A percentile compares a stretch with the other conserved stretches of the same genome.
Evolutionary conservation across 1,140 invertebrate genomes (phyloP).

Genomic region (Tigriopus japonicus): DNA sequence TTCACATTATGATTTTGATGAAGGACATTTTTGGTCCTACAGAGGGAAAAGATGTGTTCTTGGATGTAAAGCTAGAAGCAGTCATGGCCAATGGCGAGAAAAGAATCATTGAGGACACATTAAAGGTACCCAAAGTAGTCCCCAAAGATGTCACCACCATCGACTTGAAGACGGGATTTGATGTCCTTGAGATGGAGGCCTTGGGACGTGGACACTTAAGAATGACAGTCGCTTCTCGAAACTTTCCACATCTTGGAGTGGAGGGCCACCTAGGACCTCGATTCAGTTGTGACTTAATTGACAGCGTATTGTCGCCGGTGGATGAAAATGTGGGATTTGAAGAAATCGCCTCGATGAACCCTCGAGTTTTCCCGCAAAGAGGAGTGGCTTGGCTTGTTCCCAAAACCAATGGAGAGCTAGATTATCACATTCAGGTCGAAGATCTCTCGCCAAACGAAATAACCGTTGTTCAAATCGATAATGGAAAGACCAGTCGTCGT

Average conservation of each 20-base stretch:
- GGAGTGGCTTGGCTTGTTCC: too few species aligned
- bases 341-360: too few species aligned
- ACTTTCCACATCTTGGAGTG: conserved; percentile 36
- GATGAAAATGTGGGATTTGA: not conserved
- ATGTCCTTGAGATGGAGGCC: conserved; percentile 43
- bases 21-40: conserved; percentile 50
- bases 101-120: not conserved
- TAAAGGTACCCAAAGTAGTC: not conserved
- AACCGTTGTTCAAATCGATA: not conserved
- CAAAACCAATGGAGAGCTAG: too few species aligned
- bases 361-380: too few species aligned
- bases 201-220: conserved; percentile 46
- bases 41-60: conserved; percentile 40
- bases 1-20: conserved; percentile 58
- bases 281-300: conserved; percentile 57
- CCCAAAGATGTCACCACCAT: conserved; percentile 37
- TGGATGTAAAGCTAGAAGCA: conserved; percentile 45
- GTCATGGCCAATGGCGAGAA: conserved; percentile 1
- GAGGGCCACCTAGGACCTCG: conserved; percentile 44
- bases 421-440: not conserved
- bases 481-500: not conserved
- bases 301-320: conserved; percentile 26
- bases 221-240: conserved; percentile 42
- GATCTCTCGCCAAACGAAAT: not conserved
- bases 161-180: conserved; percentile 48